phyloP scores from a whole-genome alignment of 2,113 vertebrate genomes.

The Hyla sarda region DNA sequence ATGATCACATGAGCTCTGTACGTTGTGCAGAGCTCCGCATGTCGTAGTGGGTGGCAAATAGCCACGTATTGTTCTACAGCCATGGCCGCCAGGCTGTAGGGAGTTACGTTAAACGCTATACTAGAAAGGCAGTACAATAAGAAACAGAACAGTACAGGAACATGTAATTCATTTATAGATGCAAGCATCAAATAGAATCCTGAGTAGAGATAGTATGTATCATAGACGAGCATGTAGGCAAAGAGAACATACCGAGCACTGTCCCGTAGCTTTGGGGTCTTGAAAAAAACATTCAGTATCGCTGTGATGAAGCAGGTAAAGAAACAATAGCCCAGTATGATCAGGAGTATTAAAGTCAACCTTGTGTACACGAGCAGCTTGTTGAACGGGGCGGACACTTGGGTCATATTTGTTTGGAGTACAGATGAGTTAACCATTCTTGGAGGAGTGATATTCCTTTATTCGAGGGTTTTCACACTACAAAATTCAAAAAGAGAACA shows the following conservation, averaged over 20 bases:
- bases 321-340: not conserved
- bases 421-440: not conserved
- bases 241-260: constrained; percentile 30
- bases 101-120: not conserved
- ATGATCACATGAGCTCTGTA: not conserved
- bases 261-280: not conserved
- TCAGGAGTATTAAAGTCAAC: not conserved
- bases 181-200: not conserved
- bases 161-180: not conserved
- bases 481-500: not conserved
- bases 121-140: not conserved
- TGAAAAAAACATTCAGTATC: constrained; percentile 18
- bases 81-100: constrained; percentile 30
- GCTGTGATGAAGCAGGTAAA: not conserved
- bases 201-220: not conserved
- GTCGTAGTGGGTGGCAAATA: constrained; percentile 29
- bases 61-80: constrained; percentile 38
- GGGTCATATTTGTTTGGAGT: not conserved
- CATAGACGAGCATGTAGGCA: constrained; percentile 31
- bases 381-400: not conserved
- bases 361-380: not conserved
- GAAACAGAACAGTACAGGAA: not conserved
- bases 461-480: not conserved
- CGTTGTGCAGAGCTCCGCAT: not conserved
- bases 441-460: not conserved